Percentiles rank a stretch among this genome's conserved stretches.
Conservation (phyloP, 2,113 vertebrate species). For the Castor canadensis region DNA sequence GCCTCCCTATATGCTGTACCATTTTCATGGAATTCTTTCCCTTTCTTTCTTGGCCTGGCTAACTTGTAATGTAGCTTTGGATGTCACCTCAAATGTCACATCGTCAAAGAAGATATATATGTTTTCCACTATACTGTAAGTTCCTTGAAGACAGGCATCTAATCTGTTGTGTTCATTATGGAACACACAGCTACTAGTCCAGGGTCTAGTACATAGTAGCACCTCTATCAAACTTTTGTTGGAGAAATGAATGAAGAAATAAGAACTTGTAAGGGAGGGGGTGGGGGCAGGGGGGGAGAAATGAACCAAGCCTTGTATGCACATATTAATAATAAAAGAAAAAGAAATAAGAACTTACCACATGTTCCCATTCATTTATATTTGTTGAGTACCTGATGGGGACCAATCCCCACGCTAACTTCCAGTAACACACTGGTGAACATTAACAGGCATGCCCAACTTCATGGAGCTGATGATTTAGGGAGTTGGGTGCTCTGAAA, state of each 20-base stretch:
- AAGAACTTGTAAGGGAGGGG: too few relatives aligned
- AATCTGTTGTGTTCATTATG: neutral
- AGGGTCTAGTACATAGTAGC: neutral
- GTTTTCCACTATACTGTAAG: neutral
- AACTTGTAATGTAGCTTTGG: neutral
- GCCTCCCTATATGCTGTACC: neutral
- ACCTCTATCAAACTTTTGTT: neutral
- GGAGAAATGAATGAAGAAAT: neutral
- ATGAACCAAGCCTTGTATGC: too few relatives aligned
- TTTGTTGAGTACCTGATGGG: neutral
- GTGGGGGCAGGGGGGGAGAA: too few relatives aligned
- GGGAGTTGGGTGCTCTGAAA: neutral
- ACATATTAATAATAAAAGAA: too few relatives aligned
- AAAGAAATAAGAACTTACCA: neutral
- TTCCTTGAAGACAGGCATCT: neutral
- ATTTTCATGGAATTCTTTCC: neutral
- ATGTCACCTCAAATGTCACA: neutral
- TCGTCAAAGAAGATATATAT: neutral
- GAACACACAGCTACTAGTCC: neutral
- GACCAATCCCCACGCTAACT: neutral
- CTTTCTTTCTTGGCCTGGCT: neutral
- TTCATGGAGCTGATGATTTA: neutral
- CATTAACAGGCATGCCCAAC: neutral
- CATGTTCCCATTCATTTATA: neutral
- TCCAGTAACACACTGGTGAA: neutral